Evolutionary conservation across 1,140 invertebrate species (phyloP), one percentile per base, ranked within the genome.

Genomic region (Heliconius himera): DNA sequence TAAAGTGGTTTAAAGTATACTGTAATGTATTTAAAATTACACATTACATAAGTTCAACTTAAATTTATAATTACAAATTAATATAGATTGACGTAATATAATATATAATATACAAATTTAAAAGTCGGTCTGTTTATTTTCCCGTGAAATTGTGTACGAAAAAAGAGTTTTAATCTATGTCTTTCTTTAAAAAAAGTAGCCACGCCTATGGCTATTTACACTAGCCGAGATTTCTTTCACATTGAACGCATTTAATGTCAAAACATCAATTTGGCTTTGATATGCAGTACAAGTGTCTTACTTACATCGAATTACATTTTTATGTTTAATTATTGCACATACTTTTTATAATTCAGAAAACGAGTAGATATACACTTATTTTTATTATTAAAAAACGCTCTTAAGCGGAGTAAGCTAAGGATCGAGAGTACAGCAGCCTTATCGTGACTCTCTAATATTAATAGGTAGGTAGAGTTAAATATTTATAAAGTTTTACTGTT

Each of bases 251-350:
- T 83, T 73, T 56, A 85, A 85, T 85, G 83, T 84, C 82, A 82
- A 86, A 86, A 88, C 84, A 79, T 88, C 81, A 83, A 88, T 88
- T 92, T 91, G 90, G 88, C 88, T 87, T 91, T 92, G 90, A 92
- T 93, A 93, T 94, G 91, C 89, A 86, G 84, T 88, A 87, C 82
- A 85, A 83, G 82, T 72, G 76, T 80, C 83, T 87, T 86, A 87
- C 78, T 87, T 86, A 87, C 78, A 85, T 84, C 82, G 83, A 85
- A 83, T 80, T 77, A 46, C 11, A 70, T 72, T 72, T 66, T 82
- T 79, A 83, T 84, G 82, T 85, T 83, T 84, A 84, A 83, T 86
- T 89, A 89, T 89, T 89, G 88, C 88, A 89, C 88, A 80, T 84
- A 84, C 83, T 79, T 83, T 66, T 81, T 84, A 81, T 88, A 88